Base-by-base conservation (phyloP, 2,797 vertebrate genomes). In the Heliangelus exortis region DNA sequence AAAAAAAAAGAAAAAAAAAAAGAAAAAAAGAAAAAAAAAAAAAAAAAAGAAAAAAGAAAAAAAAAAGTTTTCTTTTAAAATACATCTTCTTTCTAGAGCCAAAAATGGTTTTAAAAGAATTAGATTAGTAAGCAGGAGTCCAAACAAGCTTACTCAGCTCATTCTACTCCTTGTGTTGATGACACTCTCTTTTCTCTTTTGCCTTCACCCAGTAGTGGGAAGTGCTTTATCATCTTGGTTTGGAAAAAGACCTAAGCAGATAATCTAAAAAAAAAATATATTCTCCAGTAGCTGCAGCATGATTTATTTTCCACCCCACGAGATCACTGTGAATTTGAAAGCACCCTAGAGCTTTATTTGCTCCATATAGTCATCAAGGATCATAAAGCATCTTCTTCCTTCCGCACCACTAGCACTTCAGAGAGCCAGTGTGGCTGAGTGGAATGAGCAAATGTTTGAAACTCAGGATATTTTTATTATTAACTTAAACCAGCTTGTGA, bases 351-450 rank as follows among this genome's bases (percentile, higher is more conserved):
- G 85, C 90, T 96, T 95, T 95, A 85, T 95, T 72, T 92, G 84
- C 84, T 96, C 65, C 90, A 72, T 92, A 87, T 69, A 95, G 65
- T 87, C 95, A 95, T 87, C 93, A 94, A 93, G 66, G 79, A 92
- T 91, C 93, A 95, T 95, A 96, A 96, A 95, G 90, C 90, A 94
- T 96, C 92, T 85, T 90, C 92, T 92, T 96, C 90, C 93, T 96
- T 95, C 95, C 54, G 59, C 89, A 92, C 76, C 34, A 5, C 84
- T 92, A 45, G 58, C 81, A 41, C 68, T 96, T 95, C 68, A 93
- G 92, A 96, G 78, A 87, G 75, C 36, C 36, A 79, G 26, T 74
- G 67, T 72, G 84, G 84, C 72, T 85, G 84, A 95, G 39, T 72
- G 81, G 62, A 92, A 94, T 45, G 84, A 94, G 84, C 54, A 80